These are phyloP conservation scores for Lytechinus variegatus DNA, from an alignment of 35 echinoderm and acorn worm genomes.

Conservation along the genomic window DNA sequence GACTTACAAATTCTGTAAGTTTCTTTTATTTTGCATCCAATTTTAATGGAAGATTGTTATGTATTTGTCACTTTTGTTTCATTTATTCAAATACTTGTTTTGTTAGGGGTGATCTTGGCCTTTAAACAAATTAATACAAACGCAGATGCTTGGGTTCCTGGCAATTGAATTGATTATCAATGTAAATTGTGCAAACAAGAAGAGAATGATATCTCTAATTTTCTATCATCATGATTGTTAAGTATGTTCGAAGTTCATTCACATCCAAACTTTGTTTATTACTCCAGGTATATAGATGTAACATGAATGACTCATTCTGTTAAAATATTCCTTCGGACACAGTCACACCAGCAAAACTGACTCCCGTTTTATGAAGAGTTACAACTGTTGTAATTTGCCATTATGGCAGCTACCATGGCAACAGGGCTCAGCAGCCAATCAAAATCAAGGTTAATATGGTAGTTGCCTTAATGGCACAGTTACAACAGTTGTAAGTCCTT, in stretches of 20 bases:
- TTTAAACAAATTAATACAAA: neutral
- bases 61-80: no score
- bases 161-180: neutral
- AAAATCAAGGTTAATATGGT: no score
- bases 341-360: no score
- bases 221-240: neutral
- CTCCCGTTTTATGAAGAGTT: no score
- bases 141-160: neutral
- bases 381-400: no score
- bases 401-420: no score
- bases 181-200: neutral
- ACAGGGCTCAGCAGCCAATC: no score
- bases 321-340: neutral
- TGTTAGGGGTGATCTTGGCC: neutral
- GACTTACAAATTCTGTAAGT: no score
- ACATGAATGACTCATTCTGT: neutral
- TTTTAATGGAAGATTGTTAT: no score
- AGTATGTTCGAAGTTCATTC: neutral
- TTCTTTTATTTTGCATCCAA: no score
- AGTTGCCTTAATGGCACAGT: no score
- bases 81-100: neutral
- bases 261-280: neutral
- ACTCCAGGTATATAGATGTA: neutral
- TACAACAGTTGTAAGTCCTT: no score
- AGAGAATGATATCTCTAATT: neutral